Conservation (phyloP, 1,140 invertebrate genomes). For the Adelges cooleyi region DNA sequence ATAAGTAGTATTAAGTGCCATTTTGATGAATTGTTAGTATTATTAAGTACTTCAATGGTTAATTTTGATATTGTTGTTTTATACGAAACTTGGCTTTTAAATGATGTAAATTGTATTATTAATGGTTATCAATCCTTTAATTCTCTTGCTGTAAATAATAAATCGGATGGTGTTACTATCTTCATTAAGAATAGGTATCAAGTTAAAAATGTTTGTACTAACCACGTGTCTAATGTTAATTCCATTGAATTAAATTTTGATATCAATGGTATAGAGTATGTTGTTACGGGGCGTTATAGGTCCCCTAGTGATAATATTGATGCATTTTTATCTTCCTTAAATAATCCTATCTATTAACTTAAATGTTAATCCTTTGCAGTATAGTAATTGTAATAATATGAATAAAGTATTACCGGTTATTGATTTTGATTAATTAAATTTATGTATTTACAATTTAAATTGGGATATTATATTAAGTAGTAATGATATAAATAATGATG, state of each 20-base stretch:
- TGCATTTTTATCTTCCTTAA: neutral
- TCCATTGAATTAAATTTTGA: neutral
- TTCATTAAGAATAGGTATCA: neutral
- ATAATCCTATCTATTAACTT: neutral
- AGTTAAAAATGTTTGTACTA: neutral
- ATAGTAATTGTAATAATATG: neutral
- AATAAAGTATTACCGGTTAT: neutral
- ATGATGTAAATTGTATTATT: neutral
- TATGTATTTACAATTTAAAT: neutral
- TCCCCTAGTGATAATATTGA: neutral
- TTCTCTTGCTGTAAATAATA: neutral
- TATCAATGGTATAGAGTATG: neutral
- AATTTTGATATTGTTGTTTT: conserved; percentile 1
- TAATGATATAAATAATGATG: neutral
- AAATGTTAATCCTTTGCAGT: neutral
- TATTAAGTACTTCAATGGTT: neutral
- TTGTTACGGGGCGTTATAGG: neutral
- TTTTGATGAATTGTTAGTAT: neutral
- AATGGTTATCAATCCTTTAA: neutral
- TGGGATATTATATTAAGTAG: neutral
- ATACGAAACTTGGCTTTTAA: conserved; percentile 1
- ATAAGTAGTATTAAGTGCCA: neutral
- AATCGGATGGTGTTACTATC: neutral
- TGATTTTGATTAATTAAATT: neutral
- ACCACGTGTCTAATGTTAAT: neutral